Evolutionary conservation across 2,888 invertebrate genomes (phyloP).

Genomic region (Spisula subtruncata): DNA sequence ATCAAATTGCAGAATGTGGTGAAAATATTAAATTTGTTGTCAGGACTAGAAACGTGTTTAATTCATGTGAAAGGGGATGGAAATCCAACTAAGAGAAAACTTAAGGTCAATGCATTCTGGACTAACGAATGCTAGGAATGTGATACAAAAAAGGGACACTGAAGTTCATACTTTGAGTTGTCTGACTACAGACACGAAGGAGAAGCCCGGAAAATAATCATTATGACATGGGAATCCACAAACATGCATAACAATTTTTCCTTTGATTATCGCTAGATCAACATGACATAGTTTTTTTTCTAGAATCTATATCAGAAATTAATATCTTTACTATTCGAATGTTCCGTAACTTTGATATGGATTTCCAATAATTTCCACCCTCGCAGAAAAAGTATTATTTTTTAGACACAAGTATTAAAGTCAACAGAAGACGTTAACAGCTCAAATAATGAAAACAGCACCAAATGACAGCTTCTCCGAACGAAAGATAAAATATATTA

Average conservation of each 20-base stretch:
- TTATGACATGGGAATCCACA: background rate
- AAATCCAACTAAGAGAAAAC: no score
- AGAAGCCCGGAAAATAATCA: no score
- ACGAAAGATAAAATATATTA: background rate
- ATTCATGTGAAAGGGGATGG: no score
- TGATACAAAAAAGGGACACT: no score
- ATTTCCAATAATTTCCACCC: slow-evolving; percentile 15
- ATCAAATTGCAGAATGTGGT: no score
- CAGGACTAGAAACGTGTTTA: no score
- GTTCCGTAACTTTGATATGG: background rate
- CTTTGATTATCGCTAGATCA: background rate
- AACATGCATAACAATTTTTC: no score
- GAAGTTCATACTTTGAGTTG: no score
- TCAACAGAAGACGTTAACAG: background rate
- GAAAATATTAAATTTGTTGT: no score
- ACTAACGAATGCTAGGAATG: no score
- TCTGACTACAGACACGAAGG: no score
- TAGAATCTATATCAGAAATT: background rate
- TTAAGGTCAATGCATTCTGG: no score
- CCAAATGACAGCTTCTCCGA: background rate
- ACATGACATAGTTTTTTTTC: background rate
- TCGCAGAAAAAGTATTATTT: background rate
- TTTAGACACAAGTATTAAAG: background rate
- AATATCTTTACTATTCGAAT: background rate
- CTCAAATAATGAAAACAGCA: background rate